Evolutionary conservation across 2,113 vertebrate species (phyloP), one percentile per base, ranked within the genome.

Genomic region (Dicrurus megarhynchus): DNA sequence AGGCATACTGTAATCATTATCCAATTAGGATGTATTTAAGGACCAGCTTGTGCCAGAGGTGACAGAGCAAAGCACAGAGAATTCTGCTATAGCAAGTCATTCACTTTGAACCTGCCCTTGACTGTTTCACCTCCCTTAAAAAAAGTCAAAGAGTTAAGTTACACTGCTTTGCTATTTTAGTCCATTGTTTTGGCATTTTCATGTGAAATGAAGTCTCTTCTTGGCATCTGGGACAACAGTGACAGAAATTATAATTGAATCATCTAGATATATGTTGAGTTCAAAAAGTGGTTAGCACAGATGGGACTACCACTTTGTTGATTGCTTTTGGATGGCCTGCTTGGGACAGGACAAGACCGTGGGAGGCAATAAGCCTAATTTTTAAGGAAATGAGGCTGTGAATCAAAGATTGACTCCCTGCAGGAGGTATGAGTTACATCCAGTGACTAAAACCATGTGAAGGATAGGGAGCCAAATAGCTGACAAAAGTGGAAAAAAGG

Each of bases 401-500:
- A 92, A 88, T 94, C 87, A 94, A 87, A 94, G 91, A 77, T 39
- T 92, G 67, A 88, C 47, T 81, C 87, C 26, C 71, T 86, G 73
- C 71, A 89, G 92, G 92, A 90, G 90, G 92, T 71, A 86, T 81
- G 53, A 92, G 32, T 95, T 96, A 88, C 71, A 84, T 95, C 44
- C 92, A 93, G 28, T 84, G 85, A 88, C 67, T 93, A 83, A 94
- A 93, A 86, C 28, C 71, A 87, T 2, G 1, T 93, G 93, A 93
- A 77, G 32, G 56, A 73, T 26, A 57, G 28, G 46, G n/a, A 95
- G 90, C 90, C 95, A 96, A 89, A 57, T 28, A 93, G 65, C 87
- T 93, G 85, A 81, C 65, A 92, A 28, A 81, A 92, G 76, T 92
- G 64, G 55, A 78, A 94, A 67, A 55, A 94, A 63, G 50, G 7